Conservation (phyloP, 2,797 vertebrate genomes). For the Vireo griseus region DNA sequence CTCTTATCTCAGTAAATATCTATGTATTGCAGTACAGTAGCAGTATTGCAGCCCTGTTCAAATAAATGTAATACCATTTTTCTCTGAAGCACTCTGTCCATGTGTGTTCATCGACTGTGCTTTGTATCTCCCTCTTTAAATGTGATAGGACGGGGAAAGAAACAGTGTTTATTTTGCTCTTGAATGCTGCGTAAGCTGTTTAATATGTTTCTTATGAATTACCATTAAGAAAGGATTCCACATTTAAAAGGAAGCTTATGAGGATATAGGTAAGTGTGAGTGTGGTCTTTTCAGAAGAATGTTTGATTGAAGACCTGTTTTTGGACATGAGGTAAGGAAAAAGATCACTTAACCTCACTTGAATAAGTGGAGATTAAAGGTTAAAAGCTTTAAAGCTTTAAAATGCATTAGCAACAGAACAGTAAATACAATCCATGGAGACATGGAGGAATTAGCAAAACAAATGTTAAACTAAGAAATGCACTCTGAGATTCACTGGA, state of each 20-base stretch:
- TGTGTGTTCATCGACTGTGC: neutral
- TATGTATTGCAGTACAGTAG: neutral
- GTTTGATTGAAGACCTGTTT: constrained; percentile 75
- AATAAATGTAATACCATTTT: neutral
- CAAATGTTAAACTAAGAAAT: constrained; percentile 72
- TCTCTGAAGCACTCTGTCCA: neutral
- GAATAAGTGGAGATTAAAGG: constrained; percentile 77
- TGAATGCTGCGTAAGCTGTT: neutral
- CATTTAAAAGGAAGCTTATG: constrained; percentile 47
- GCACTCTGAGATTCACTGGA: constrained; percentile 59
- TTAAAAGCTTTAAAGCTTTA: constrained; percentile 78
- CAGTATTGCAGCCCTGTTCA: neutral
- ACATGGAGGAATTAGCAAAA: constrained; percentile 75
- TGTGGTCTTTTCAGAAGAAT: constrained; percentile 63
- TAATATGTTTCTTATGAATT: constrained; percentile 35
- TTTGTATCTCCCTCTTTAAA: neutral
- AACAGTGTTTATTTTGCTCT: constrained; percentile 5
- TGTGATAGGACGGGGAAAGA: neutral
- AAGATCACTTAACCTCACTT: constrained; percentile 74
- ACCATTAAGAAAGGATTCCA: constrained; percentile 2
- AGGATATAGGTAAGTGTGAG: constrained; percentile 54
- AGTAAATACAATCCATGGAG: constrained; percentile 75
- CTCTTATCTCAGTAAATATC: neutral
- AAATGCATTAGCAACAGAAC: constrained; percentile 76
- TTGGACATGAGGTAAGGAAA: constrained; percentile 66